Conservation (phyloP, 2,888 invertebrate species). For the Mylabris sibirica region DNA sequence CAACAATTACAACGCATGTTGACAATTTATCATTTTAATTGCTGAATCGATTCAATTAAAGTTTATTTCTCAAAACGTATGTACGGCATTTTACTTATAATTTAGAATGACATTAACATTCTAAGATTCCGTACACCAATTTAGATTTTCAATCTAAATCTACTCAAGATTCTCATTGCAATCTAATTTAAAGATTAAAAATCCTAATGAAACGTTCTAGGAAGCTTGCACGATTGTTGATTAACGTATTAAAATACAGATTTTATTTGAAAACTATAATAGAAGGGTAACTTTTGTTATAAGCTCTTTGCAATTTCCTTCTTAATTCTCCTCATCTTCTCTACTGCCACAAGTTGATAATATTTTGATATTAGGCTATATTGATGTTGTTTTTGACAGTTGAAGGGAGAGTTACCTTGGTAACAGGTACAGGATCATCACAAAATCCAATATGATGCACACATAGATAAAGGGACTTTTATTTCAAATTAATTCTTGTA, state of each 20-base stretch:
- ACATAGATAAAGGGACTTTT: background rate
- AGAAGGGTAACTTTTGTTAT: background rate
- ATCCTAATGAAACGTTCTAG: background rate
- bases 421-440: conserved; percentile 1
- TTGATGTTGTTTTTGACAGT: conserved; percentile 7
- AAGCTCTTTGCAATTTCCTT: background rate
- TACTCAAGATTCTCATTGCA: background rate
- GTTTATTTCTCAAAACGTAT: no score
- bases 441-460: background rate
- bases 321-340: background rate
- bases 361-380: background rate
- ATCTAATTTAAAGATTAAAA: background rate
- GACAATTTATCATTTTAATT: conserved; percentile 3
- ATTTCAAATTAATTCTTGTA: background rate
- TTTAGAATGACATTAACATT: no score
- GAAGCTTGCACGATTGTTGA: background rate
- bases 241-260: background rate
- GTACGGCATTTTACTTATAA: no score
- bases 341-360: background rate
- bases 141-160: no score
- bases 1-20: background rate
- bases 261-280: background rate
- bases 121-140: no score
- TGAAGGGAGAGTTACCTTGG: conserved; percentile 5
- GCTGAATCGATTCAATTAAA: background rate